Conservation (phyloP, 2,888 invertebrate genomes). For the Abscondita cerata region DNA sequence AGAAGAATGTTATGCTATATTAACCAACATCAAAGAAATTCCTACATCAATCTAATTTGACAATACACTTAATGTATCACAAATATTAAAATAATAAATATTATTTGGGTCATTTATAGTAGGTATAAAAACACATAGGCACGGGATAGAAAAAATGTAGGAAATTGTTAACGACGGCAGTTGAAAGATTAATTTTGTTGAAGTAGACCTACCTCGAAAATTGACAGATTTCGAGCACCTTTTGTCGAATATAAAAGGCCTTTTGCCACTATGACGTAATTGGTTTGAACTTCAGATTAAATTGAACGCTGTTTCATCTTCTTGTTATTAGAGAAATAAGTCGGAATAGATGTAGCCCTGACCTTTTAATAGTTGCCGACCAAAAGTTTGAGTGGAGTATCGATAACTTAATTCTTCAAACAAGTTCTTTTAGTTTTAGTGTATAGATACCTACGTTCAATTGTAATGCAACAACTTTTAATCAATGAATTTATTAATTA, state of each 20-base stretch:
- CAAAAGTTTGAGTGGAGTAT: constrained; percentile 14
- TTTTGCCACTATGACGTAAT: constrained; percentile 36
- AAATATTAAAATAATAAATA: no score
- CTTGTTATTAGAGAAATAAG: constrained; percentile 39
- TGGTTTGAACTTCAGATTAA: constrained; percentile 41
- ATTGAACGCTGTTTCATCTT: constrained; percentile 42
- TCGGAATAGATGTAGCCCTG: constrained; percentile 21
- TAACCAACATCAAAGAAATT: no score
- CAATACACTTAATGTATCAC: no score
- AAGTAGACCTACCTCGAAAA: constrained; percentile 24
- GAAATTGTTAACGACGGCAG: constrained; percentile 6
- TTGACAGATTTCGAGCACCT: constrained; percentile 27
- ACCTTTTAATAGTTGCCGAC: constrained; percentile 12
- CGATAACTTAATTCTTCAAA: constrained; percentile 18
- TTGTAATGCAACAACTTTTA: no score
- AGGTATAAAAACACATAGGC: no score
- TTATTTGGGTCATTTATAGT: no score
- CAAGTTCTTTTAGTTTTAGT: no score
- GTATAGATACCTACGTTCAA: no score
- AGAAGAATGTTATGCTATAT: no score
- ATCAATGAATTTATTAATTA: no score
- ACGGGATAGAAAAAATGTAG: background rate
- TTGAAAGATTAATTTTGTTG: constrained; percentile 22
- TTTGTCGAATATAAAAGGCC: constrained; percentile 19
- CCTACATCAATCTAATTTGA: no score